Base-by-base conservation (phyloP, 1,140 invertebrate genomes). In the Samia ricini region DNA sequence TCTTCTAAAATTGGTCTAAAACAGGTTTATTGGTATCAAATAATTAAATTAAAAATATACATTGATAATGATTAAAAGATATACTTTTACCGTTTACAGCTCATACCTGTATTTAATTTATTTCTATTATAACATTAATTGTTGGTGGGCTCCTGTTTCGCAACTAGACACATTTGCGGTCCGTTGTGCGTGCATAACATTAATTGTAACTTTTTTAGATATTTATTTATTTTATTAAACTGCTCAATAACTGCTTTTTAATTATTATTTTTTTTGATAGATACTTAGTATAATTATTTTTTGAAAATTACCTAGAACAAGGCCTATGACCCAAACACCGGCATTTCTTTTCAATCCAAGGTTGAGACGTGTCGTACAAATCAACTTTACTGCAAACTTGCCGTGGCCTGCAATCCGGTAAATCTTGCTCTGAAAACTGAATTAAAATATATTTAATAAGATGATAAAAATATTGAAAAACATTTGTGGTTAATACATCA, bases 371-470 rank as follows among this genome's bases (percentile, higher is more conserved):
- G 60, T 95, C 95, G 81, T 98, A 98, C 22, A 96, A 91, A 90
- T 98, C 96, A 48, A 98, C 94, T 87, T 97, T 97, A 74, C 95
- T 97, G 91, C 96, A 98, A 12, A 98, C 96, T 50, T 95, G 93
- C 74, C 93, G 93, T 21, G 95, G 91, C 49, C 93, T 91, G 83
- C 97, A 98, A 69, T 94, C 93, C 3, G 96, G 96, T 36, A 98
- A 84, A 72, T 97, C 96, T 18, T 94, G 93, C 79, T 98, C 97
- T 0, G 94, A 95, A 51, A 93, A 93, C 96, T 97, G 91, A 23
- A 93, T 93, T n/a, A 71, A 70, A 83, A 15, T 12, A 42, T 42
- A n/a, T n/a, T n/a, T n/a, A n/a, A n/a, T n/a, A n/a, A n/a, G n/a
- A 72, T 72, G 36, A 64, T 65, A 71, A 54, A 49, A 10, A 49